phyloP scores from a whole-genome alignment of 1,140 invertebrate genomes.

The Mercenaria mercenaria region DNA sequence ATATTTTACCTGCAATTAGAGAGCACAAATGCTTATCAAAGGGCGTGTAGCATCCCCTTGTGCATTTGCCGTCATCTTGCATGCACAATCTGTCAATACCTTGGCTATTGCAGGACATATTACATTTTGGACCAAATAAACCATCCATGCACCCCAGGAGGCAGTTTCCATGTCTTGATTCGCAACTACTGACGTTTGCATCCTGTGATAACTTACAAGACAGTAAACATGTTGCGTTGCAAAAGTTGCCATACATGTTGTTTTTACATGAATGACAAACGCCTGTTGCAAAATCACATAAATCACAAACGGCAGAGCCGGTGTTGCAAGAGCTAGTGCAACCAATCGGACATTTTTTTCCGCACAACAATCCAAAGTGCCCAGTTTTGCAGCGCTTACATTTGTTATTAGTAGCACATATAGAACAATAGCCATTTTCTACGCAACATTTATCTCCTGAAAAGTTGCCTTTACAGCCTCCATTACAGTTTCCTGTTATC shows the following conservation, averaged over 20 bases:
- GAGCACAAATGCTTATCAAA: no score
- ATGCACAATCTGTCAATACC: not conserved
- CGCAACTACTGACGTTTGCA: not conserved
- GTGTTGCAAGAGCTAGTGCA: not conserved
- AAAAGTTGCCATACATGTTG: not conserved
- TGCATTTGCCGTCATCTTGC: not conserved
- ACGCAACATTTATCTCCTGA: slow-evolving; percentile 28
- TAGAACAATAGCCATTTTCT: not conserved
- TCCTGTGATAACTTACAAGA: not conserved
- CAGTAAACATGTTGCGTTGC: not conserved
- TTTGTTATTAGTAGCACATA: not conserved
- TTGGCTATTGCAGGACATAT: not conserved
- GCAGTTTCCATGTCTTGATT: not conserved
- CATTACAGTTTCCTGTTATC: not conserved
- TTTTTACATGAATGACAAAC: not conserved
- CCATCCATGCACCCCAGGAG: not conserved
- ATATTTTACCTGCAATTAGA: no score
- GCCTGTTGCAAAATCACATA: no score
- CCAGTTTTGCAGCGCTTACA: not conserved
- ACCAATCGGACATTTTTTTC: not conserved
- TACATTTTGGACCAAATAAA: not conserved
- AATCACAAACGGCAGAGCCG: not conserved
- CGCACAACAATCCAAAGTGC: not conserved
- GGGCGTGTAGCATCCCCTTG: no score
- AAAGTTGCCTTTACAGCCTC: not conserved